Conservation (phyloP, 2,113 vertebrate species). For the Cynoglossus semilaevis region DNA sequence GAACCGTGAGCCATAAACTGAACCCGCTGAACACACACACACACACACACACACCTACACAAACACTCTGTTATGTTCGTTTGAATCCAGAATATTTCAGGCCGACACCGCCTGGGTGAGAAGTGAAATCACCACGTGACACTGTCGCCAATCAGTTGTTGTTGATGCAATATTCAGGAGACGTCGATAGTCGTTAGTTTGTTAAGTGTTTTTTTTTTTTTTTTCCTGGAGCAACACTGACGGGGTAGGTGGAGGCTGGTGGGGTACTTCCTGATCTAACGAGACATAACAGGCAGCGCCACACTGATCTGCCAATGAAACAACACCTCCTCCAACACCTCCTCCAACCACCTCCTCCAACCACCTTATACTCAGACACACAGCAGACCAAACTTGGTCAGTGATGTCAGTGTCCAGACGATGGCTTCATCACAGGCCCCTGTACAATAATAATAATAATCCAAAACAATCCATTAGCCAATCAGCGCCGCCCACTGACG, state of each 20-base stretch:
- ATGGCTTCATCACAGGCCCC: too few species aligned
- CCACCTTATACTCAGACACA: too few species aligned
- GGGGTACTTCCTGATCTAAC: conserved; percentile 55
- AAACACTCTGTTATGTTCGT: conserved; percentile 52
- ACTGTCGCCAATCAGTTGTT: conserved; percentile 68
- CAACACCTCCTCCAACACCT: too few species aligned
- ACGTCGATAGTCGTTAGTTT: conserved; percentile 83
- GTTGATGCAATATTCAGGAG: conserved; percentile 88
- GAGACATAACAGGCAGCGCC: conserved; percentile 29
- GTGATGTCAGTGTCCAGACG: too few species aligned
- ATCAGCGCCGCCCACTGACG: too few species aligned
- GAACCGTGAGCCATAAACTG: conserved; percentile 85
- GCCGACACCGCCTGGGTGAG: conserved; percentile 48
- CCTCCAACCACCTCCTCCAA: too few species aligned
- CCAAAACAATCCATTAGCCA: too few species aligned
- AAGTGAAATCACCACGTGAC: conserved; percentile 49
- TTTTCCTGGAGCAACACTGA: conserved; percentile 68
- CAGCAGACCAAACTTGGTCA: too few species aligned
- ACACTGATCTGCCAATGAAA: conserved; percentile 49
- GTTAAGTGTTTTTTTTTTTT: conserved; percentile 79
- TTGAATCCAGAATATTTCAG: conserved; percentile 57
- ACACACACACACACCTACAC: conserved; percentile 55
- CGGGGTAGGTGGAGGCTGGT: conserved; percentile 34
- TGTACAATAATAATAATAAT: too few species aligned
- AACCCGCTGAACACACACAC: conserved; percentile 49